Base-by-base conservation (phyloP, 2,888 invertebrate genomes). In the Tubulanus polymorphus region DNA sequence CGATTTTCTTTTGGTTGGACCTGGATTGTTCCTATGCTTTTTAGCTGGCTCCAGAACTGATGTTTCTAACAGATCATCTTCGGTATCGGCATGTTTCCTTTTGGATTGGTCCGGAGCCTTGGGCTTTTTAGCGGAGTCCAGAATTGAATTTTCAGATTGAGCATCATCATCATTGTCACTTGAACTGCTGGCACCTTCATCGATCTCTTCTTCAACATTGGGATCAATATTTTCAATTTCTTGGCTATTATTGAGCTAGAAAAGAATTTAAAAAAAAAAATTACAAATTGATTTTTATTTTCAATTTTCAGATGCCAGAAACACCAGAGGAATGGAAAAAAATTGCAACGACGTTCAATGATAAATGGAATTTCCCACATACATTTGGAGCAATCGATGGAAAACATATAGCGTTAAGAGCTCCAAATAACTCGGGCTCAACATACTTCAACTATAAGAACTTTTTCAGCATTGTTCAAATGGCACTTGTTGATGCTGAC, bases 401-500 rank as follows among this genome's bases (percentile, higher is more conserved):
- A 25, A 48, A 48, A 26, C 48, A 48, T 26, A 26, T 48, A 15
- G 20, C 25, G 15, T 10, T 32, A 12, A 10, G 15, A 15, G 35
- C 35, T 12, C 35, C 35, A 12, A 10, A 10, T 12, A 32, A 32
- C 15, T 32, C 35, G 35, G 35, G 35, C 35, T 32, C 35, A 10
- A 32, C 15, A 32, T 32, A 12, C 15, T 32, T 12, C 35, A 32
- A 32, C 35, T 32, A 32, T 32, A 32, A 32, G 15, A 10, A 32
- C 35, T 32, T 32, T 15, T 32, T 32, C 48, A 15, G 27, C 28
- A 12, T 12, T 48, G 27, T 26, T 48, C 10, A 26, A 12, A 25
- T 56, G 35, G 53, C 53, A 23, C 18, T 50, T 15, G 54, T 53
- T 26, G 48, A 51, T 60, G 46, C 61, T 50, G 41, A 55, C 29